Conservation (phyloP, 2,797 vertebrate genomes). For the Carduelis carduelis region DNA sequence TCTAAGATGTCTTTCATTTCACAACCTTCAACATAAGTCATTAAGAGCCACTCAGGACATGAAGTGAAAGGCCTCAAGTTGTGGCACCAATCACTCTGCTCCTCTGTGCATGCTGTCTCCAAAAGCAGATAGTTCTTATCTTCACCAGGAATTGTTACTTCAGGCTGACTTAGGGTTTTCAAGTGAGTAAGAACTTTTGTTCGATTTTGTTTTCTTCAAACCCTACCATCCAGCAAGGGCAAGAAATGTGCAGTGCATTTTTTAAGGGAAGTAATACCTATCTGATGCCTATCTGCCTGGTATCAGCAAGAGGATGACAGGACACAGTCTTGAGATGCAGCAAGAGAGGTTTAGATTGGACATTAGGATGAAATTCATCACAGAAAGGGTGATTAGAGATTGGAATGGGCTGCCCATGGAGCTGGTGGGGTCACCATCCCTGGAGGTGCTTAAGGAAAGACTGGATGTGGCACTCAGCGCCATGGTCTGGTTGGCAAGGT, state of each 20-base stretch:
- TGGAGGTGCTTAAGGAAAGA: not conserved
- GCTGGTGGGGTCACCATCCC: not conserved
- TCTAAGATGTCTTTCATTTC: not conserved
- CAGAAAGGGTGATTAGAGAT: not conserved
- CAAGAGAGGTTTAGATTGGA: not conserved
- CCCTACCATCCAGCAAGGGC: not conserved
- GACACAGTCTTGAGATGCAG: not conserved
- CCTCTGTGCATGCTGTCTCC: not conserved
- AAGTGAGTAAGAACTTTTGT: not conserved
- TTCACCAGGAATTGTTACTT: not conserved
- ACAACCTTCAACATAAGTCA: not conserved
- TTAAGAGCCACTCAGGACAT: not conserved
- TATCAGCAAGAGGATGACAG: not conserved
- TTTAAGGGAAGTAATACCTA: not conserved
- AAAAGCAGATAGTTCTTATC: not conserved
- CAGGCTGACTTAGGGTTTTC: not conserved
- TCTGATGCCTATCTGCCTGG: not conserved
- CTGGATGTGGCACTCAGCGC: rapidly evolving
- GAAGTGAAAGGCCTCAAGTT: not conserved
- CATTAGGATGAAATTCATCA: not conserved
- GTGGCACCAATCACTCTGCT: not conserved
- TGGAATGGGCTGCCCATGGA: not conserved
- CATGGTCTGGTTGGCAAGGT: not conserved
- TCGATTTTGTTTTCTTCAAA: not conserved
- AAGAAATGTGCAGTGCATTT: not conserved